Conservation (phyloP, 2,888 invertebrate genomes). For the Sisyra terminalis region DNA sequence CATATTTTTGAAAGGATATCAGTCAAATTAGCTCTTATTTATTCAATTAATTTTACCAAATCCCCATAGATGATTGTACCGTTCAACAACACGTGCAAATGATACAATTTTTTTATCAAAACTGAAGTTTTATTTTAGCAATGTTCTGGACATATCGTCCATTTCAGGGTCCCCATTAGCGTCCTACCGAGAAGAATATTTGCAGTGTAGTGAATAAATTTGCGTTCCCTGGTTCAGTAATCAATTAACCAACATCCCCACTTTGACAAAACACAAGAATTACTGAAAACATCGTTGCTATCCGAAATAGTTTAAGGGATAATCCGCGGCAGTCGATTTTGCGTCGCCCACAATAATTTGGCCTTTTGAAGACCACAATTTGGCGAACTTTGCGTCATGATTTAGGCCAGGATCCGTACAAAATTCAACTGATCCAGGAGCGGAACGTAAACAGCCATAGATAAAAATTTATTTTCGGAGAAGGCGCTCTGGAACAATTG, state of each 20-base stretch:
- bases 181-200: neutral
- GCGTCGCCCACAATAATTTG: conserved; percentile 16
- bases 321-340: conserved; percentile 19
- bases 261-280: conserved; percentile 16
- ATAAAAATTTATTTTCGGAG: conserved; percentile 13
- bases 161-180: neutral
- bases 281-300: conserved; percentile 18
- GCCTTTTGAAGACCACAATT: conserved; percentile 17
- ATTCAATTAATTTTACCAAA: neutral
- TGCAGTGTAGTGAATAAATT: conserved; percentile 11
- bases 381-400: conserved; percentile 14
- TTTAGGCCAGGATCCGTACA: conserved; percentile 13
- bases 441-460: conserved; percentile 12
- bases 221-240: conserved; percentile 16
- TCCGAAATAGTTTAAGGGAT: conserved; percentile 17
- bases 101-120: conserved; percentile 1
- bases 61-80: neutral
- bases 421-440: too few species aligned
- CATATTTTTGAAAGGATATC: too few species aligned
- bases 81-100: conserved; percentile 1
- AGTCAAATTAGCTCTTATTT: too few species aligned
- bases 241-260: conserved; percentile 15
- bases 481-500: conserved; percentile 12
- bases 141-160: neutral
- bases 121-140: neutral